A percentile compares a stretch with the other conserved stretches of the same genome.
Evolutionary conservation across 2,113 vertebrate genomes (phyloP).

Genomic region (Eonycteris spelaea): DNA sequence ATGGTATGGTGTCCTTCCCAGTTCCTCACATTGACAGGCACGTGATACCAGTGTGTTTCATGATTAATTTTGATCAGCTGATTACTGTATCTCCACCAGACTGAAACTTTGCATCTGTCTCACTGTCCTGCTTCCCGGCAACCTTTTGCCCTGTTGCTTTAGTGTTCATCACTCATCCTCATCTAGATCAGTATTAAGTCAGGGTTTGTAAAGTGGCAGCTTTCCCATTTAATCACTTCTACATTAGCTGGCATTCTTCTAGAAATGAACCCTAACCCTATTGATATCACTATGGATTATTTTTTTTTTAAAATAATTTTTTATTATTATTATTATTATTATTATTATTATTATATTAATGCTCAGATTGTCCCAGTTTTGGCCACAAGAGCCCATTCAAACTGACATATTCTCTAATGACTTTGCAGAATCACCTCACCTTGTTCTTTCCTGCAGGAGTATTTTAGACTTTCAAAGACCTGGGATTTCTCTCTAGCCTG

Average conservation of each 20-base stretch:
- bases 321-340: neutral
- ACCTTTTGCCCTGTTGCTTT: neutral
- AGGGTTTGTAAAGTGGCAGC: neutral
- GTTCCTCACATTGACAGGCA: neutral
- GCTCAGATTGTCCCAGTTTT: neutral
- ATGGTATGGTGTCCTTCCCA: neutral
- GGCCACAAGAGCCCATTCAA: neutral
- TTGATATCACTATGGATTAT: neutral
- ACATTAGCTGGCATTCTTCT: neutral
- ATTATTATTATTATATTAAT: neutral
- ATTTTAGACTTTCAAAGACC: neutral
- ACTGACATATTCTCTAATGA: neutral
- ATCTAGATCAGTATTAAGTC: neutral
- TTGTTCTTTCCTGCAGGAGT: neutral
- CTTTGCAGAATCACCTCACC: neutral
- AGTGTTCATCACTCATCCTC: neutral
- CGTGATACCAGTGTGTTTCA: fast-evolving
- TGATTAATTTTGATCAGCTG: neutral
- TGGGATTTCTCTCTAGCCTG: neutral
- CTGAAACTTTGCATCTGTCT: neutral
- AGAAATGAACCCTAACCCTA: neutral
- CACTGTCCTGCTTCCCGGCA: neutral
- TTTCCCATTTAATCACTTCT: neutral
- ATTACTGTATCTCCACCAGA: fast-evolving
- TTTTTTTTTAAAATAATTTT: neutral